Evolutionary conservation across 1,140 invertebrate species (phyloP).

Genomic region (Cyrtorhinus lividipennis): DNA sequence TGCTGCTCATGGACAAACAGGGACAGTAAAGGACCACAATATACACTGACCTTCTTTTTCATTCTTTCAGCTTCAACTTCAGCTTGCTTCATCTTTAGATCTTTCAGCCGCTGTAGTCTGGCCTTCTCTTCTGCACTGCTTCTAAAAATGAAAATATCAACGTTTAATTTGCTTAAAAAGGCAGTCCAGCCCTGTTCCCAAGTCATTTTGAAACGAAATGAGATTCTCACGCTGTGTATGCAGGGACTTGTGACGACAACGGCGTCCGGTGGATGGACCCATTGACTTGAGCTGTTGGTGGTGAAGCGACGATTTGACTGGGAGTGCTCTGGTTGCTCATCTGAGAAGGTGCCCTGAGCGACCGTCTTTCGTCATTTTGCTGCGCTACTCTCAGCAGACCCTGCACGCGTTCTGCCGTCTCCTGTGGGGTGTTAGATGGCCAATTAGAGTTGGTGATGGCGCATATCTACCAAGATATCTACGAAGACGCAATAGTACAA

Average conservation of each 20-base stretch:
- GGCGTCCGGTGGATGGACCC: conserved; percentile 14
- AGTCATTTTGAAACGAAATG: not conserved
- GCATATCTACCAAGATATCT: no score
- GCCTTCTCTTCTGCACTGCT: conserved; percentile 34
- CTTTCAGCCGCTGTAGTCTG: conserved; percentile 36
- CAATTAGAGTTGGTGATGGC: no score
- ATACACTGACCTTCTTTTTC: conserved; percentile 26
- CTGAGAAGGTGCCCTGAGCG: not conserved
- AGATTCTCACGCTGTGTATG: not conserved
- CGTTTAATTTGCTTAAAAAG: no score
- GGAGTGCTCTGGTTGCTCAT: not conserved
- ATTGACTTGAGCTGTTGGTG: conserved; percentile 17
- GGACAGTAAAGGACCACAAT: not conserved
- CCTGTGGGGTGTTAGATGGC: conserved; percentile 24
- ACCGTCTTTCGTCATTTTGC: conserved; percentile 31
- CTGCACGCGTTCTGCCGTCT: conserved; percentile 34
- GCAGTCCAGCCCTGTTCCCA: no score
- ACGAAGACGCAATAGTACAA: no score
- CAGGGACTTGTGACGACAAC: not conserved
- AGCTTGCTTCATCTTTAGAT: conserved; percentile 36
- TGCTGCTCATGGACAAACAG: not conserved
- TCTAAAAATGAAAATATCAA: conserved; percentile 13
- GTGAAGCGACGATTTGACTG: conserved; percentile 1
- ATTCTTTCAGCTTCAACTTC: conserved; percentile 34
- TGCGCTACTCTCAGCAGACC: conserved; percentile 32